phyloP scores from a whole-genome alignment of 1,140 invertebrate species.

The Zaprionus gabonicus region DNA sequence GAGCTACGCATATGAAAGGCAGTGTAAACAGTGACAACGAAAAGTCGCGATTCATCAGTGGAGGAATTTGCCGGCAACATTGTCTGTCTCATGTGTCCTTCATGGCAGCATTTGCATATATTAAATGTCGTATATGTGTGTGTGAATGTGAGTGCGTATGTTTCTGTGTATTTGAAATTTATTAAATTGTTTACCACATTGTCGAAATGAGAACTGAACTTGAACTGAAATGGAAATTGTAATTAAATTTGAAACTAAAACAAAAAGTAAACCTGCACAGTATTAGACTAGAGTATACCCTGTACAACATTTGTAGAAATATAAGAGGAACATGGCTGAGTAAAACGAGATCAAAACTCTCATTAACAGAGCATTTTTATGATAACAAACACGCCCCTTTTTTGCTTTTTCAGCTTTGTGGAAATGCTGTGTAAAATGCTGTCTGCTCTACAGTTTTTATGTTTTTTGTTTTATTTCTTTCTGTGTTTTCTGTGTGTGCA shows the following conservation, averaged over 20 bases:
- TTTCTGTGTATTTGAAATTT: conserved; percentile 27
- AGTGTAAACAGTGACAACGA: conserved; percentile 29
- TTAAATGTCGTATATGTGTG: not conserved
- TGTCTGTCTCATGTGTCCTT: conserved; percentile 28
- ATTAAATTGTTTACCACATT: conserved; percentile 41
- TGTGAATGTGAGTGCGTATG: not conserved
- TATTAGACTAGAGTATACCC: not conserved
- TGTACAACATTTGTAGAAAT: not conserved
- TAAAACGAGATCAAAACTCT: not conserved
- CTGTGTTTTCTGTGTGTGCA: conserved; percentile 34
- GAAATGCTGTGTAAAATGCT: conserved; percentile 3
- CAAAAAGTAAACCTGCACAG: not conserved
- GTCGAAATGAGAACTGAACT: conserved; percentile 22
- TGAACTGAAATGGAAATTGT: conserved; percentile 22
- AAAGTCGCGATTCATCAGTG: conserved; percentile 22
- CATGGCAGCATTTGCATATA: conserved; percentile 21
- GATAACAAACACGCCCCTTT: not conserved
- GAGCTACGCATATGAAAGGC: conserved; percentile 49
- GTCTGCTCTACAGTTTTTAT: conserved; percentile 51
- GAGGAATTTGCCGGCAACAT: not conserved
- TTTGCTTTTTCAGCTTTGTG: not conserved
- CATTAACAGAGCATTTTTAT: not conserved
- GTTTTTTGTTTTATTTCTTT: conserved; percentile 47
- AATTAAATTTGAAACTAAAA: conserved; percentile 10
- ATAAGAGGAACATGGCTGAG: too few relatives aligned